These are phyloP conservation scores for Clarias laeviceps DNA, from an alignment of 2,797 vertebrate species.

Conservation along the genomic window DNA sequence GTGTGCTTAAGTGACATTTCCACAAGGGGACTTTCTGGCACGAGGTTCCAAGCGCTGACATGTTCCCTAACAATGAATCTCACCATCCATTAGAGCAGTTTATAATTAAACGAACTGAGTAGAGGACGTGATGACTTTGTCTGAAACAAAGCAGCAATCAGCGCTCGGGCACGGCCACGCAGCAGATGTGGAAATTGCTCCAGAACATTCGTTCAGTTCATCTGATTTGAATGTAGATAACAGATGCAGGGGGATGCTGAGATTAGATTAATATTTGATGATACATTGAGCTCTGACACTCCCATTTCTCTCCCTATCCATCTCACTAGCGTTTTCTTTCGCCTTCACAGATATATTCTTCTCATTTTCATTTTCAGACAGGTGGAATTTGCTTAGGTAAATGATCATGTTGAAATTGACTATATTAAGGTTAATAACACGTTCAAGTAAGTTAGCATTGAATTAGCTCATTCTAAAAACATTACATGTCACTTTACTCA, in stretches of 20 bases:
- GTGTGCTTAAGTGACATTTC: background rate
- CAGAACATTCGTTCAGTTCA: conserved; percentile 36
- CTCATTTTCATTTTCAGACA: background rate
- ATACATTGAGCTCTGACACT: background rate
- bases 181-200: conserved; percentile 37
- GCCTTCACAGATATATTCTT: background rate
- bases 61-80: conserved; percentile 21
- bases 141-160: conserved; percentile 51
- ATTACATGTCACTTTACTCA: background rate
- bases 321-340: conserved; percentile 2
- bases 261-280: conserved; percentile 54
- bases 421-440: background rate
- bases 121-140: conserved; percentile 49
- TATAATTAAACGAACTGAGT: conserved; percentile 27
- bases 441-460: no score
- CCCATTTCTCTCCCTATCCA: background rate
- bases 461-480: background rate
- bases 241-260: conserved; percentile 21
- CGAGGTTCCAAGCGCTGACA: conserved; percentile 17
- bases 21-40: background rate
- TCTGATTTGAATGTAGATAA: conserved; percentile 53
- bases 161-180: conserved; percentile 10
- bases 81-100: conserved; percentile 26
- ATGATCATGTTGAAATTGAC: background rate
- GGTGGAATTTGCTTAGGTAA: no score